Percentiles rank a stretch among this genome's conserved stretches.
Conservation (phyloP, 1,140 invertebrate species). For the Camponotus pennsylvanicus region DNA sequence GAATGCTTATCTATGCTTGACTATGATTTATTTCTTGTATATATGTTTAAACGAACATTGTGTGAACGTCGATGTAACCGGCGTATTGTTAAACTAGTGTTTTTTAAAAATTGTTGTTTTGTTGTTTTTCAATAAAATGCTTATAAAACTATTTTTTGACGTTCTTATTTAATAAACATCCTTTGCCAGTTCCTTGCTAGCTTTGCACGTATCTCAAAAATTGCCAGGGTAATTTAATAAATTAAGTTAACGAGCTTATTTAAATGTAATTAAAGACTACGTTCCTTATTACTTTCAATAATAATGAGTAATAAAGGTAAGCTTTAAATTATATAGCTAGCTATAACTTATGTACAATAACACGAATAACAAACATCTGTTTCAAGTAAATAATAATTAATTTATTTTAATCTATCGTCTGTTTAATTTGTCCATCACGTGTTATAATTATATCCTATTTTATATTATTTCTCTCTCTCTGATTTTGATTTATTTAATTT, state of each 20-base stretch:
- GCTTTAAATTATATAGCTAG: background rate
- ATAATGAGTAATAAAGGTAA: background rate
- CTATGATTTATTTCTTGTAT: conserved; percentile 48
- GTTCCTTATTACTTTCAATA: background rate
- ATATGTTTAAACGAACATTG: conserved; percentile 51
- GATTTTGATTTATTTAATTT: background rate
- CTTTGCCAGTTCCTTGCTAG: background rate
- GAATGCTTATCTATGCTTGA: background rate
- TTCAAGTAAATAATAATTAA: background rate
- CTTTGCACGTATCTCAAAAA: conserved; percentile 13
- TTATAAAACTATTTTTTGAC: conserved; percentile 1
- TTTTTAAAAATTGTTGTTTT: conserved; percentile 64
- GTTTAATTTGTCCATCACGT: background rate
- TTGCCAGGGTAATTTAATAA: conserved; percentile 14
- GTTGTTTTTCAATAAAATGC: conserved; percentile 75
- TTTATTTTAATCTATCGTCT: background rate
- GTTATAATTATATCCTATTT: background rate
- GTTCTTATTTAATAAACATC: conserved; percentile 58
- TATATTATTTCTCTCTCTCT: background rate
- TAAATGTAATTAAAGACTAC: background rate
- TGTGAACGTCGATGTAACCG: background rate
- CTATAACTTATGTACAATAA: background rate
- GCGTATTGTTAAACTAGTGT: conserved; percentile 44
- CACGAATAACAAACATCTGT: background rate
- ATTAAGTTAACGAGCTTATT: conserved; percentile 26